phyloP scores from a whole-genome alignment of 1,140 invertebrate species.

The Sipha flava region DNA sequence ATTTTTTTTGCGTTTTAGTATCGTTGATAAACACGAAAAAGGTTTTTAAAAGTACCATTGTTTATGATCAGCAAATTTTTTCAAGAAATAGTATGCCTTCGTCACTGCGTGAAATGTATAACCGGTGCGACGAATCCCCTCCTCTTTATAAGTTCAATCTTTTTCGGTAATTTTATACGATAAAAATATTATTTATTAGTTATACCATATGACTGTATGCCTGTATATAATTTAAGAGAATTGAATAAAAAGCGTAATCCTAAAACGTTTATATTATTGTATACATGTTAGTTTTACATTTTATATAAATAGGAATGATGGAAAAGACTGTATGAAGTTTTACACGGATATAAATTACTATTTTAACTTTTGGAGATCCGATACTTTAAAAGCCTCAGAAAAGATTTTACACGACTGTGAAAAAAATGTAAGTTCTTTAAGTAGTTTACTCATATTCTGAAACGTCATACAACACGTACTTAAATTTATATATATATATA shows the following conservation, averaged over 20 bases:
- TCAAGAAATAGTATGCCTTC: conserved; percentile 87
- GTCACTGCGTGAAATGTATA: conserved; percentile 88
- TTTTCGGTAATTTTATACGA: conserved; percentile 73
- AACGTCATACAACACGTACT: no score
- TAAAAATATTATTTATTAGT: no score
- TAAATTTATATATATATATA: no score
- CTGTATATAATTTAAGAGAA: no score
- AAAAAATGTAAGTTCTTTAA: conserved; percentile 62
- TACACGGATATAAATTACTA: conserved; percentile 99
- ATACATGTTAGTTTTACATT: no score
- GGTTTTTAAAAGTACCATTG: conserved; percentile 83
- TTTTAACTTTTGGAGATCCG: conserved; percentile 95
- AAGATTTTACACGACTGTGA: conserved; percentile 74
- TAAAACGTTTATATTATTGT: no score
- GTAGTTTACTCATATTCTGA: no score
- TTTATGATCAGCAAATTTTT: conserved; percentile 95
- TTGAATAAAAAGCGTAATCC: no score
- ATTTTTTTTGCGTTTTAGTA: conserved; percentile 56
- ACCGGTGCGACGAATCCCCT: conserved; percentile 84
- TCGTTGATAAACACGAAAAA: conserved; percentile 94
- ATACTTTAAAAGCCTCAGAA: conserved; percentile 95
- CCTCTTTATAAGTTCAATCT: conserved; percentile 89
- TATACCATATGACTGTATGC: no score
- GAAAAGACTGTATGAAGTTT: conserved; percentile 95
- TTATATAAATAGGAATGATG: conserved; percentile 95